Evolutionary conservation across 1,140 invertebrate species (phyloP), one percentile per base, ranked within the genome.

Genomic region (Calephelis virginiensis): DNA sequence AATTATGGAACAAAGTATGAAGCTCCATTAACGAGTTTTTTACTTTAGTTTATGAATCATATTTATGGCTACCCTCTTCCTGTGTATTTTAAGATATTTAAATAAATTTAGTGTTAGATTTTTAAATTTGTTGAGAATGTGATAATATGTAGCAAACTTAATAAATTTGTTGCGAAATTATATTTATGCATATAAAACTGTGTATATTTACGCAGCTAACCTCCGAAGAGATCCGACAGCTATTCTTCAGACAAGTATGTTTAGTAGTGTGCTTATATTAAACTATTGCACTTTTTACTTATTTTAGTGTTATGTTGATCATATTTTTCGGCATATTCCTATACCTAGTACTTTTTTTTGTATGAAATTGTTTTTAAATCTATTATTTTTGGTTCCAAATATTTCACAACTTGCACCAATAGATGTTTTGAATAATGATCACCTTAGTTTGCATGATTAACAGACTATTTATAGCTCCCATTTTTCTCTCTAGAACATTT

Each of bases 191-290:
- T 70, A 67, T 72, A 43, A 43, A 43, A 43, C 1, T 43, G 40
- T 43, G 8, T 56, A 56, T 37, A 56, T 56, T 84, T 78, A 82
- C 66, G 75, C 85, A 90, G 85, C 87, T 67, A 87, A 88, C 74
- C 77, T 86, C n/a, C 82, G 80, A 77, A 80, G 82, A 66, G 80
- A 82, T 53, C 67, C 80, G 12, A 53, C 76, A 13, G 62, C 77
- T 11, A 72, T 76, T 46, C 77, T 78, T 40, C 75, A 71, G 13
- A 76, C 81, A 89, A 83, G 87, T 88, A 90, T 82, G 87, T 87
- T 63, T 49, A 73, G 66, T 64, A 68, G 46, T 59, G 40, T 67
- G 68, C 50, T 45, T 69, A 14, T 68, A 45, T 72, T 47, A 9
- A 43, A 43, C 40, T 43, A 43, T 1, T 66, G 14, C 49, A 53